A percentile compares a stretch with the other conserved stretches of the same genome.
Evolutionary conservation across 1,140 invertebrate species (phyloP).

Genomic region (Drosophila nigrodunni): DNA sequence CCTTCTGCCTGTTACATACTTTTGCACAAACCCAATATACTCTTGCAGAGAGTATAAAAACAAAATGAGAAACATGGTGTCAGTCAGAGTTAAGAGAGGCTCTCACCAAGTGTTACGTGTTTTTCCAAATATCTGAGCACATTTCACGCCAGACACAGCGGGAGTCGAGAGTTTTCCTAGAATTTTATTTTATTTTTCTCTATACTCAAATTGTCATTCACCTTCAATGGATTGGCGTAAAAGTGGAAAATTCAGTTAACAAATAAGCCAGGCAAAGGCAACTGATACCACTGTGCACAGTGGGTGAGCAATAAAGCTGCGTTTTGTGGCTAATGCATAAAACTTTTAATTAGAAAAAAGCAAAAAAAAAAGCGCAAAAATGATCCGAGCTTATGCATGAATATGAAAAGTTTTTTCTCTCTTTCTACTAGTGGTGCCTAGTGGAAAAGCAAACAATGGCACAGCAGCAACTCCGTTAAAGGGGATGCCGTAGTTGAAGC

Average conservation of each 20-base stretch:
- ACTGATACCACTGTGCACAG: constrained; percentile 23
- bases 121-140: constrained; percentile 17
- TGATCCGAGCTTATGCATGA: constrained; percentile 3
- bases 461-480: constrained; percentile 28
- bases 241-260: constrained; percentile 50
- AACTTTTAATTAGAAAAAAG: constrained; percentile 67
- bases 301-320: constrained; percentile 31
- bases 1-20: too few species aligned
- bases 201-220: constrained; percentile 6
- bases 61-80: constrained; percentile 6
- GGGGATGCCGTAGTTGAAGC: too few species aligned
- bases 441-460: constrained; percentile 40
- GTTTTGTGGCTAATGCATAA: constrained; percentile 30
- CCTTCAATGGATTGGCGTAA: constrained; percentile 36
- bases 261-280: constrained; percentile 40
- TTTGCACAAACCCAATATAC: too few species aligned
- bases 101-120: neutral
- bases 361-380: neutral
- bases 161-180: constrained; percentile 17
- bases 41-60: too few species aligned
- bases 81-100: constrained; percentile 9
- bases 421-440: constrained; percentile 13
- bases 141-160: constrained; percentile 3
- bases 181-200: constrained; percentile 15
- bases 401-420: constrained; percentile 47